These are phyloP conservation scores for Todiramphus saurophagus DNA, from an alignment of 2,113 vertebrate genomes.

Conservation along the genomic window DNA sequence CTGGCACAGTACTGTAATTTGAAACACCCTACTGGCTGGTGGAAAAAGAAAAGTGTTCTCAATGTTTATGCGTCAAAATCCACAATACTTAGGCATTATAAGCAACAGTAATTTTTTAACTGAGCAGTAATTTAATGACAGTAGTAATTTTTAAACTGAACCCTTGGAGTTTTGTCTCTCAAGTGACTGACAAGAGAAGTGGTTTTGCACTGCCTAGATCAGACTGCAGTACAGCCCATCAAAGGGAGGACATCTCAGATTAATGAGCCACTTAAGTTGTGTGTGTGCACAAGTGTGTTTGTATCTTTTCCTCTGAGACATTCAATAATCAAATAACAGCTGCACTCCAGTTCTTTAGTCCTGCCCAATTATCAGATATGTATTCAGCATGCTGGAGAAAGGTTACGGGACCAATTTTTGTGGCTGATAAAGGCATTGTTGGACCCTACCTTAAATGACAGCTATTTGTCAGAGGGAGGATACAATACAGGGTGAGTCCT, in stretches of 20 bases:
- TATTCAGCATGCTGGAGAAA: not conserved
- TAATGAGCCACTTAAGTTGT: not conserved
- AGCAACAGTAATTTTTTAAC: not conserved
- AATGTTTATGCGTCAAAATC: not conserved
- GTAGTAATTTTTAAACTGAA: not conserved
- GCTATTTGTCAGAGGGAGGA: not conserved
- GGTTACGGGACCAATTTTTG: not conserved
- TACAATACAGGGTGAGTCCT: not conserved
- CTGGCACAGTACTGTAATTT: not conserved
- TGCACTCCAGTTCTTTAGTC: not conserved
- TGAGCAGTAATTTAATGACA: not conserved
- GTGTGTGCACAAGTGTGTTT: not conserved
- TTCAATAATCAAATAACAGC: slow-evolving; percentile 12
- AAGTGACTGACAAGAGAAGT: not conserved
- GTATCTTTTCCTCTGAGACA: not conserved
- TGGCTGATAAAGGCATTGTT: not conserved
- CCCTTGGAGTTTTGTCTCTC: not conserved
- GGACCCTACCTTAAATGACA: not conserved
- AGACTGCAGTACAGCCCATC: not conserved
- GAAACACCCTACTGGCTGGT: not conserved
- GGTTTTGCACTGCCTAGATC: not conserved
- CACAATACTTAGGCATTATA: not conserved
- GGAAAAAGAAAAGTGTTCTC: not conserved
- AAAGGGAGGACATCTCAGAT: not conserved
- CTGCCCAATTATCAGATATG: not conserved